Percentiles rank a stretch among this genome's conserved stretches.
Conservation (phyloP, 2,797 vertebrate species). For the Paratrypauchen microcephalus region DNA sequence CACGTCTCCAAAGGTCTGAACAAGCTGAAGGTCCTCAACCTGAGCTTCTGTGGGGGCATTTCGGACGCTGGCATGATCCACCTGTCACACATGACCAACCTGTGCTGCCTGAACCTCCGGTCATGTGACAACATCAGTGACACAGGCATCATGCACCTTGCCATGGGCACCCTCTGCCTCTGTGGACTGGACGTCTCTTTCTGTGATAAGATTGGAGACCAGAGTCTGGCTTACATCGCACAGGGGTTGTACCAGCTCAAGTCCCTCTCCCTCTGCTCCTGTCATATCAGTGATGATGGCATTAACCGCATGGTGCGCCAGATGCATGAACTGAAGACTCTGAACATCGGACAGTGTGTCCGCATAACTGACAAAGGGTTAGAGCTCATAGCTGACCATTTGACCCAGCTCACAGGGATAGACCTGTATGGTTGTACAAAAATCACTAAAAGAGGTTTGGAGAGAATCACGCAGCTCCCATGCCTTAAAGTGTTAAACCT, state of each 20-base stretch:
- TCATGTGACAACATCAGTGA: constrained; percentile 99
- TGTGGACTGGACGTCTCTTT: constrained; percentile 94
- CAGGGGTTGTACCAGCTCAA: constrained; percentile 95
- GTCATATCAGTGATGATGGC: constrained; percentile 95
- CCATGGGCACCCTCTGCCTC: constrained; percentile 93
- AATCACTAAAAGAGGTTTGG: constrained; percentile 96
- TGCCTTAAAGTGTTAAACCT: constrained; percentile 99
- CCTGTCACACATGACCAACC: constrained; percentile 70
- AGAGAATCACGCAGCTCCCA: constrained; percentile 97
- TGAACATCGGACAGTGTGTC: constrained; percentile 97
- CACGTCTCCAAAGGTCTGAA: constrained; percentile 93
- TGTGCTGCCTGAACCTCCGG: constrained; percentile 94
- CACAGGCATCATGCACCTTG: constrained; percentile 96
- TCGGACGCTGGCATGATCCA: constrained; percentile 96
- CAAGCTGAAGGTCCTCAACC: constrained; percentile 91
- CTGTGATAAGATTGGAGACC: constrained; percentile 97
- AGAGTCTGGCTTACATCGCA: constrained; percentile 95
- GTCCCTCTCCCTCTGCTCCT: constrained; percentile 95
- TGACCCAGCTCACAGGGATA: constrained; percentile 95
- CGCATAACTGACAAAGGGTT: constrained; percentile 98
- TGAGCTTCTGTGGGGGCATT: constrained; percentile 97
- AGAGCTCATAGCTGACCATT: constrained; percentile 97
- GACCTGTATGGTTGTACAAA: constrained; percentile 98
- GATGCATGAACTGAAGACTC: constrained; percentile 96
- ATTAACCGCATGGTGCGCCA: constrained; percentile 98